Base-by-base conservation (phyloP, 2,888 invertebrate species). In the Ischnura elegans region DNA sequence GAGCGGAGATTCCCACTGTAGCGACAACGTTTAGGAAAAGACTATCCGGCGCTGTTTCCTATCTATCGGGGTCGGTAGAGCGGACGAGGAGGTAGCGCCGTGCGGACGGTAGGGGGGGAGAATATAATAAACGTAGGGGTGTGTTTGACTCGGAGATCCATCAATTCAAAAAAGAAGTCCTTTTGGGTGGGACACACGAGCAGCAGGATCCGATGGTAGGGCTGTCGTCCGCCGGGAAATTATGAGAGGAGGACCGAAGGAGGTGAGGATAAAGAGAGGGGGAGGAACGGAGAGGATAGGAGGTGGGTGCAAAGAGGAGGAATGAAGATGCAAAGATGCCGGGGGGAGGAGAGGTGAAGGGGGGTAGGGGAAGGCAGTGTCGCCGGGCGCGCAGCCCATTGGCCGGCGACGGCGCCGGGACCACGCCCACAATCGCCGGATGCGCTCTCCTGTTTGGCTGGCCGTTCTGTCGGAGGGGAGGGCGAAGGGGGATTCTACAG, bases 261-360 rank as follows among this genome's bases (percentile, higher is more conserved):
- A 21, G 0, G 29, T 10, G 29, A 8, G 29, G 19, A 16, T 21
- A 16, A n/a, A 10, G 51, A 0, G 29, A 8, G 47, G 47, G 76
- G 55, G 90, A 55, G 55, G 87, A 55, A 51, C 85, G 42, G 55
- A 51, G 93, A 29, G 84, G 45, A 21, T 93, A 16, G 87, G n/a
- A 61, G 93, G 66, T 45, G 94, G 95, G 94, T 94, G 47, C 10
- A 10, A n/a, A n/a, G 84, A 87, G 93, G 93, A 45, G 93, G 76
- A 93, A 47, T 84, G 87, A 84, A 85, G 85, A 47, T 84, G 55
- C 93, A 94, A 47, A 36, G 45, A 76, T 76, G 93, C 87, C 55
- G 84, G 93, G 87, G 90, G 90, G 87, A 87, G 93, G 94, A 13
- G 47, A 47, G 93, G 93, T 55, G 55, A 93, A 87, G 90, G 90